Evolutionary conservation across 2,113 vertebrate species (phyloP).

Genomic region (Hippopotamus amphibius): DNA sequence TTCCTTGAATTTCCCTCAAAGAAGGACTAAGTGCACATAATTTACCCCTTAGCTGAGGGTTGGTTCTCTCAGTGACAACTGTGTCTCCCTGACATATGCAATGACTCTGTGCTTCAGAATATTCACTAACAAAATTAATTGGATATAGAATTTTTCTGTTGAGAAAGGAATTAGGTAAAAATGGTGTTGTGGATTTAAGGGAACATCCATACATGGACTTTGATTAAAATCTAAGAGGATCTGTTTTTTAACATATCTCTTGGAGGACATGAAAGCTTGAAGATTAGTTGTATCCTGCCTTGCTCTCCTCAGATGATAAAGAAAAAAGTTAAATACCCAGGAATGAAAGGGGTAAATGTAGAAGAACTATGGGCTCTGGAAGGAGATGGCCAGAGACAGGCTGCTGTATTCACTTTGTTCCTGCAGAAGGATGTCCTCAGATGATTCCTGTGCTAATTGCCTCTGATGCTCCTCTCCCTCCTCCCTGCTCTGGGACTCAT

Average conservation of each 20-base stretch:
- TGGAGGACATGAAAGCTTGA: background rate
- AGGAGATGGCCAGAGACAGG: background rate
- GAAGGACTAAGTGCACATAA: background rate
- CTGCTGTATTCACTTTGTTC: background rate
- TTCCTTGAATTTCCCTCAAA: background rate
- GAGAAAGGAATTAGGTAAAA: background rate
- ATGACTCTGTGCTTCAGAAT: background rate
- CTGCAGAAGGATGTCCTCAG: background rate
- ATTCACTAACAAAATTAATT: background rate
- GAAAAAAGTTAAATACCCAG: background rate
- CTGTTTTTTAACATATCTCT: background rate
- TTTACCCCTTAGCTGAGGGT: background rate
- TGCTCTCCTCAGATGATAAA: background rate
- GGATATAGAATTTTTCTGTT: constrained; percentile 25
- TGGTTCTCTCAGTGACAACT: background rate
- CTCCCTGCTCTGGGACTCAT: background rate
- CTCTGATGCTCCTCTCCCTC: background rate
- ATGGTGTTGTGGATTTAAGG: background rate
- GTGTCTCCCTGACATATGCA: background rate
- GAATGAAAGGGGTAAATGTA: background rate
- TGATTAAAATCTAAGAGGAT: background rate
- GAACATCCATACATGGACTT: background rate
- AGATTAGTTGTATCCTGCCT: background rate
- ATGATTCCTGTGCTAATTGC: too few relatives aligned
- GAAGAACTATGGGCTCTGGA: background rate